These are phyloP conservation scores for Agrotis puta DNA, from an alignment of 2,888 invertebrate genomes.

Conservation along the genomic window DNA sequence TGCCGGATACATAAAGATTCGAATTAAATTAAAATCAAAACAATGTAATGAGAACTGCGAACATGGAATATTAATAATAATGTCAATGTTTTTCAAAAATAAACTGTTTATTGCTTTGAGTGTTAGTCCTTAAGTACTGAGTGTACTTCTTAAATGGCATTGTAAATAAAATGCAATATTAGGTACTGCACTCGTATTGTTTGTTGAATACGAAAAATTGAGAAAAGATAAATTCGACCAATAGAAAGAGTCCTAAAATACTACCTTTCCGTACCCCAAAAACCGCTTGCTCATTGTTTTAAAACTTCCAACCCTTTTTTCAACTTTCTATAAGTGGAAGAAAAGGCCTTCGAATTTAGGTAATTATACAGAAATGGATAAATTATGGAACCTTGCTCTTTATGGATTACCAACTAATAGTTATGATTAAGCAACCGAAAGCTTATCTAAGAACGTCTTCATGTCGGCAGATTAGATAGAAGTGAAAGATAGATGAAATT, in stretches of 20 bases:
- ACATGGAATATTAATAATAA: conserved; percentile 9
- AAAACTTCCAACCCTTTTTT: background rate
- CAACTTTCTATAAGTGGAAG: background rate
- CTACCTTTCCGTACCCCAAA: conserved; percentile 2
- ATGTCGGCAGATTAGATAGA: background rate
- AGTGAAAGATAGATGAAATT: conserved; percentile 41
- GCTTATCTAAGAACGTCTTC: conserved; percentile 1
- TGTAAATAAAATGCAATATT: background rate
- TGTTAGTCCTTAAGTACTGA: no score
- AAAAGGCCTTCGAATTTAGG: background rate
- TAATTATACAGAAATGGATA: background rate
- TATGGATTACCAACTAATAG: background rate
- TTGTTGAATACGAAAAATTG: background rate
- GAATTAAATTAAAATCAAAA: conserved; percentile 38
- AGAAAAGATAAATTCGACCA: background rate
- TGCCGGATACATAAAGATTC: conserved; percentile 41
- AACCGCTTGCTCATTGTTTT: background rate
- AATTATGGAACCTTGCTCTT: background rate
- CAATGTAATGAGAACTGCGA: conserved; percentile 35
- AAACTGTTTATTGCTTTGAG: background rate
- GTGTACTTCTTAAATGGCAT: conserved; percentile 9
- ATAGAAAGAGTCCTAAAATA: background rate
- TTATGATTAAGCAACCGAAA: conserved; percentile 6
- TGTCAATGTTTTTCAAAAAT: background rate
- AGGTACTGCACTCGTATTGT: background rate